Conservation (phyloP, 2,113 vertebrate species). For the Neodontobutis hainanensis region DNA sequence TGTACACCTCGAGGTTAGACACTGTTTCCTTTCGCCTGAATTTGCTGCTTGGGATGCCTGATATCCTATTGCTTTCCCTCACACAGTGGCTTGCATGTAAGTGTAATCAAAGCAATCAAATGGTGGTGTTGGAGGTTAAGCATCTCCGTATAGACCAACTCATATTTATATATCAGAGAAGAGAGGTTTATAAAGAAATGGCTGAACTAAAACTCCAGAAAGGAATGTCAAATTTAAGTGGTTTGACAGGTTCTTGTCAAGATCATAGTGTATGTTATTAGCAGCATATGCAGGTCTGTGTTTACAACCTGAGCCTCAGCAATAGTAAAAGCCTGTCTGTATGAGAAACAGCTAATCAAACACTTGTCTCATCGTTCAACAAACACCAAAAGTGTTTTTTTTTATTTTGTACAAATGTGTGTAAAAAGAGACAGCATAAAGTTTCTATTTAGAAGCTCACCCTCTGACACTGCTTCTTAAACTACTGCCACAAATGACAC, state of each 20-base stretch:
- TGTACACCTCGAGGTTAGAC: constrained; percentile 85
- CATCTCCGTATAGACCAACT: constrained; percentile 8
- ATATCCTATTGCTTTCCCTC: constrained; percentile 41
- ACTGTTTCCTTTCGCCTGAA: constrained; percentile 71
- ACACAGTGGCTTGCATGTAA: constrained; percentile 19
- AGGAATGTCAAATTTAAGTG: constrained; percentile 40
- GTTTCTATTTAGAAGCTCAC: too few species aligned
- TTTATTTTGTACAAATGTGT: too few species aligned
- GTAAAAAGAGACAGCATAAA: too few species aligned
- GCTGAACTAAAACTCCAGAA: constrained; percentile 21
- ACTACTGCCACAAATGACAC: constrained; percentile 19
- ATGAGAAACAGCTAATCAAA: constrained; percentile 23
- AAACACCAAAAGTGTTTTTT: constrained; percentile 1
- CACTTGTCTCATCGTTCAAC: constrained; percentile 23
- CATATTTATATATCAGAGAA: too few species aligned
- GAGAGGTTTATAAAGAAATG: background rate
- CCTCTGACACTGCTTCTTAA: background rate
- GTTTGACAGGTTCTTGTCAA: constrained; percentile 61
- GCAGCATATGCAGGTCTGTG: constrained; percentile 46
- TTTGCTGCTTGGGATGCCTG: constrained; percentile 70
- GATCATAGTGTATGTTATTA: constrained; percentile 52
- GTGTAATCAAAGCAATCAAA: constrained; percentile 29
- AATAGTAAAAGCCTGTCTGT: constrained; percentile 17
- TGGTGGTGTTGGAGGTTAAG: constrained; percentile 49
- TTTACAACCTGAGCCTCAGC: constrained; percentile 55